Evolutionary conservation across 2,113 vertebrate genomes (phyloP).

Genomic region (Cichladusa arquata): DNA sequence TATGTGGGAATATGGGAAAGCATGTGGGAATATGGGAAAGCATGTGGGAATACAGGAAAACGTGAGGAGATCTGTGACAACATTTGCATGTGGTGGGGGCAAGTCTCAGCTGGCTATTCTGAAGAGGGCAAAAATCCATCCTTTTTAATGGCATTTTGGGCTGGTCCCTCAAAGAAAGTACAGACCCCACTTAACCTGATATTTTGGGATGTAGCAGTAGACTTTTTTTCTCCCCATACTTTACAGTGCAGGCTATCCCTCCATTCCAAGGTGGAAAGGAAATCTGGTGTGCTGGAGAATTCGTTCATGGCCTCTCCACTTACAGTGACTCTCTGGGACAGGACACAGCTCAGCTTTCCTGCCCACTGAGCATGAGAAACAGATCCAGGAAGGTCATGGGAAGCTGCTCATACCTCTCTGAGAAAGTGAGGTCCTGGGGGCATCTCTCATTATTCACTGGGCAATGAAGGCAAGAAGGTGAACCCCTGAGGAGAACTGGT

Average conservation of each 20-base stretch:
- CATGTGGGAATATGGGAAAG: neutral
- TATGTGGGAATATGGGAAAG: neutral
- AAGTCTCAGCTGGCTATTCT: neutral
- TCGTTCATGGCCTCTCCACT: neutral
- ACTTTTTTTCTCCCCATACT: neutral
- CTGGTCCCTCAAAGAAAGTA: neutral
- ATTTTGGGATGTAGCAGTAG: neutral
- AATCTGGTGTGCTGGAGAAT: neutral
- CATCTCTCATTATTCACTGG: neutral
- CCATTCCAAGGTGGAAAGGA: neutral
- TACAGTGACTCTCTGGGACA: neutral
- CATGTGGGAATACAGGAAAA: neutral
- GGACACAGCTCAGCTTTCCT: neutral
- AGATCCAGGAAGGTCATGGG: neutral
- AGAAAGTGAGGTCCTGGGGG: neutral
- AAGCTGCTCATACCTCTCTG: neutral
- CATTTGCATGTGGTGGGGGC: neutral
- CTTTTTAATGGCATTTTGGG: neutral
- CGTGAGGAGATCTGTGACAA: neutral
- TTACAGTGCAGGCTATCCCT: neutral
- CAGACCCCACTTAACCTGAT: neutral
- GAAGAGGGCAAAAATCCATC: neutral
- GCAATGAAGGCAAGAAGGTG: neutral
- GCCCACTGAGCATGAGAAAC: rapidly evolving
- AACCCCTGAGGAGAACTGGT: neutral